Evolutionary conservation across 2,797 vertebrate species (phyloP).

Genomic region (Myotis pilosus): DNA sequence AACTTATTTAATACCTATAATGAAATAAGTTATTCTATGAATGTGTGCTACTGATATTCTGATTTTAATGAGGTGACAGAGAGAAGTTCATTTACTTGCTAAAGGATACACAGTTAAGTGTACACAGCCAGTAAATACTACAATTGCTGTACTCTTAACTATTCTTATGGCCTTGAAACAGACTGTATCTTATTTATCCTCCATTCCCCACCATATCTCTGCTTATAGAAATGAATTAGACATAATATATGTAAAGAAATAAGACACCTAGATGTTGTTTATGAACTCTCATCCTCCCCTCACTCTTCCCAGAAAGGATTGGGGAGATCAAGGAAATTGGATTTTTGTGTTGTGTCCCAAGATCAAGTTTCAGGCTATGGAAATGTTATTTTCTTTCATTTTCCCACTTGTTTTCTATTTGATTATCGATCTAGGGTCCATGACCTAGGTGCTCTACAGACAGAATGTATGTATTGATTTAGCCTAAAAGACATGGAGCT

Average conservation of each 20-base stretch:
- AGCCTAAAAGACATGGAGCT: background rate
- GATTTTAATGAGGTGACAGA: background rate
- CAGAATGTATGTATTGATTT: conserved; percentile 53
- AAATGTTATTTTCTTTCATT: background rate
- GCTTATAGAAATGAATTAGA: background rate
- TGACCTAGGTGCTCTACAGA: conserved; percentile 25
- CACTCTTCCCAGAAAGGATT: background rate
- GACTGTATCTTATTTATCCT: background rate
- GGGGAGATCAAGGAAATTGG: background rate
- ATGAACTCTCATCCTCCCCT: background rate
- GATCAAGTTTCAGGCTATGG: conserved; percentile 19
- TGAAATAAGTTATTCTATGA: background rate
- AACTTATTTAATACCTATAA: background rate
- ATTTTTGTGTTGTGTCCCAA: conserved; percentile 13
- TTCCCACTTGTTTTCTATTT: conserved; percentile 49
- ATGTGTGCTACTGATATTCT: background rate
- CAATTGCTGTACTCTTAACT: background rate
- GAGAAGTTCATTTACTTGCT: background rate
- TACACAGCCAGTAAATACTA: background rate
- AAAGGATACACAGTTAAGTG: background rate
- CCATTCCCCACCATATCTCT: background rate
- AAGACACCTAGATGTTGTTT: background rate
- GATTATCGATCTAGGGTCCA: conserved; percentile 47
- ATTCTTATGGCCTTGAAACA: background rate
- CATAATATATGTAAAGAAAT: background rate